Evolutionary conservation across 2,797 vertebrate genomes (phyloP), one percentile per base, ranked within the genome.

Genomic region (Antennarius maculatus): DNA sequence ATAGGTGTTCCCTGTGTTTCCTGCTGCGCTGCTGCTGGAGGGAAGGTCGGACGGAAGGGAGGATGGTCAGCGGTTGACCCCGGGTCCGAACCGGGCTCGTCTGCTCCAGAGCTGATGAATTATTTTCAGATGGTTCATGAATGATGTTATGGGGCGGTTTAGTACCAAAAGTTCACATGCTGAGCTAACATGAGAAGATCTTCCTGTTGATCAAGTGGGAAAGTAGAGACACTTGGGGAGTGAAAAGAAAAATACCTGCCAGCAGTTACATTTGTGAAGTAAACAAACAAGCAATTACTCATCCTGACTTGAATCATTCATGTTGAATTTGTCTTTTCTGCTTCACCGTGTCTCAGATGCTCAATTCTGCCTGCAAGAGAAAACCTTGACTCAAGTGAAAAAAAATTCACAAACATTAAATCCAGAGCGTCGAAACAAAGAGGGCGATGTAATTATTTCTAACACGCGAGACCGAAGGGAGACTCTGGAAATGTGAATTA

Each of bases 1-100:
- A 50, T 57, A 72, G 78, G 76, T 61, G 66, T 60, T 64, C 28
- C 29, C 23, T 0, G 11, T 52, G 27, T 48, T 57, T 48, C 47
- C 37, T 34, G 31, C 18, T 49, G 57, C 51, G 59, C 41, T 17
- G 16, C 5, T 58, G 52, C 57, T 23, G 52, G 13, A 66, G 55
- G 51, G 66, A 5, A 45, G 31, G 58, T 42, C 17, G 31, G 47
- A 28, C 52, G 23, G 16, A 48, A 34, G 52, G 39, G 53, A 54
- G 34, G 46, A 55, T 31, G 53, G 45, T 34, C 53, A 17, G 27
- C 11, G 63, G 57, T 45, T 39, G 66, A 56, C 53, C 53, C 0
- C 7, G 27, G 49, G 69, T 47, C 50, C 54, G 39, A 23, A 23
- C 23, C 23, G 55, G 41, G 37, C 37, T 39, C 11, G 2, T 39